phyloP scores from a whole-genome alignment of 2,113 vertebrate genomes.

The Anhinga rufa region DNA sequence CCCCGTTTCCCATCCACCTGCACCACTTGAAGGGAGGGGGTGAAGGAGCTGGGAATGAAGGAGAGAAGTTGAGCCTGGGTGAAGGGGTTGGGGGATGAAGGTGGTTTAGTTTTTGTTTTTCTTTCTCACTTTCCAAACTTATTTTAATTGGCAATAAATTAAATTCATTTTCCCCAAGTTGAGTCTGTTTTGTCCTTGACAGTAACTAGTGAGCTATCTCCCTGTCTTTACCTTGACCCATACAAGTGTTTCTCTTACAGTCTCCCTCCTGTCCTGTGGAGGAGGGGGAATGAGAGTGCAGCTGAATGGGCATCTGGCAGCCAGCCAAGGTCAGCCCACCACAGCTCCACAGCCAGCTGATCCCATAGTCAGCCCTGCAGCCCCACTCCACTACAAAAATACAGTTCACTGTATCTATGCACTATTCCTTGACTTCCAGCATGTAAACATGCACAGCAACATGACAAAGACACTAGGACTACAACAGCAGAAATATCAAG shows the following conservation, averaged over 20 bases:
- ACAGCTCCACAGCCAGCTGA: neutral
- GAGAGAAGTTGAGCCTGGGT: neutral
- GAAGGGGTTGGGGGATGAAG: neutral
- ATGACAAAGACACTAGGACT: neutral
- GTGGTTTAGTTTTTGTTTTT: neutral
- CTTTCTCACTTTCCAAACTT: neutral
- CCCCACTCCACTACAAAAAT: neutral
- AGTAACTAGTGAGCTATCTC: neutral
- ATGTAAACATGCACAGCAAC: neutral
- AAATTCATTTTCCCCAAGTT: neutral
- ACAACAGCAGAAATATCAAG: neutral
- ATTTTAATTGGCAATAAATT: neutral
- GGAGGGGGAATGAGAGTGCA: neutral
- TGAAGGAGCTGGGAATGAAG: neutral
- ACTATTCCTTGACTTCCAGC: neutral
- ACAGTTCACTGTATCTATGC: too few relatives aligned
- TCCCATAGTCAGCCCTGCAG: neutral
- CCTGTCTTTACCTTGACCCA: neutral
- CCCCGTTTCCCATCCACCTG: rapidly evolving
- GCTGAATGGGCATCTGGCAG: neutral
- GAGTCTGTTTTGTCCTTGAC: neutral
- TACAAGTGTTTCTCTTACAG: neutral
- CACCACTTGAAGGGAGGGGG: rapidly evolving
- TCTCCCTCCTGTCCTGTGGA: too few relatives aligned
- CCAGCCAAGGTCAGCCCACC: neutral